phyloP scores from a whole-genome alignment of 2,797 vertebrate species.

The Mormyrus hasselquistii region DNA sequence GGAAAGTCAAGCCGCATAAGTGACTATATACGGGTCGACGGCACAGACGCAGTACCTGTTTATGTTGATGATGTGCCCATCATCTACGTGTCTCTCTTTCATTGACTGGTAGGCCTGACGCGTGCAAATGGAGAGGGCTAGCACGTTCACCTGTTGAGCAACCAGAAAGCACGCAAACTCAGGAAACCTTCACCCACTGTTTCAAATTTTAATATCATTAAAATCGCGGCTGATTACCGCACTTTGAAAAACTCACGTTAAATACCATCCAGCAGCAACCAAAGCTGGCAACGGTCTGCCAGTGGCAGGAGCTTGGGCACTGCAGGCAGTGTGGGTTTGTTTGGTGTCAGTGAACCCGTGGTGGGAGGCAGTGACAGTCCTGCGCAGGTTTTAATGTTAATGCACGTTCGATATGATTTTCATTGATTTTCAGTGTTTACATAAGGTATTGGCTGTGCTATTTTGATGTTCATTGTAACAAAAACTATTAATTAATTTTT shows the following conservation, averaged over 20 bases:
- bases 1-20: background rate
- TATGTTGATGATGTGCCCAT: slow-evolving; percentile 95
- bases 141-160: slow-evolving; percentile 76
- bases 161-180: background rate
- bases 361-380: background rate
- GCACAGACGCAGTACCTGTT: slow-evolving; percentile 69
- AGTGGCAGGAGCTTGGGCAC: background rate
- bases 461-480: background rate
- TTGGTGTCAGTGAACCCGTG: background rate
- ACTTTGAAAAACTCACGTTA: background rate
- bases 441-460: background rate
- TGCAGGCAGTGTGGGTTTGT: background rate
- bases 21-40: too few species aligned
- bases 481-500: background rate
- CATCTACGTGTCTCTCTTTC: slow-evolving; percentile 85
- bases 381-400: background rate
- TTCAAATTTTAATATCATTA: background rate
- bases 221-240: background rate
- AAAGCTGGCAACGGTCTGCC: background rate
- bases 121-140: slow-evolving; percentile 90
- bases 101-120: slow-evolving; percentile 91
- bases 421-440: background rate
- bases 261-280: background rate
- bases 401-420: background rate
- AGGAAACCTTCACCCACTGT: background rate